Evolutionary conservation across 2,113 vertebrate genomes (phyloP), one percentile per base, ranked within the genome.

Genomic region (Oncorhynchus kisutch): DNA sequence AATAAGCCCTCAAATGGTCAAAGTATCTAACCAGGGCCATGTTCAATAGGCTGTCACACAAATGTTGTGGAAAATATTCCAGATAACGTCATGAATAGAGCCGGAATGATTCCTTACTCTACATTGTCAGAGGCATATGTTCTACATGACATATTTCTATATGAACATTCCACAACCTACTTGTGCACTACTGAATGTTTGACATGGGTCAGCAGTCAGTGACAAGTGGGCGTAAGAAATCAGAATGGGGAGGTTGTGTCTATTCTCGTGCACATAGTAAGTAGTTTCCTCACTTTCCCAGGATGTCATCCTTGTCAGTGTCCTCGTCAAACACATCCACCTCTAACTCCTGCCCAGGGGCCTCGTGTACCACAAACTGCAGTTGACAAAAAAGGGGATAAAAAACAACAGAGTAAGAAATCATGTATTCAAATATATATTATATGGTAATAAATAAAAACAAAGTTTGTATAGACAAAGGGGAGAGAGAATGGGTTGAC

Each of bases 321-420:
- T 99, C 97, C 82, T 99, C 96, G 4, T 99, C 97, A 0, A 86
- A 99, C 18, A 99, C 73, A 75, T 99, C 96, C 70, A 99, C 25
- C 81, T 99, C 98, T 88, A 99, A 88, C 86, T 98, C 95, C 78
- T 99, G 97, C 16, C 98, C 98, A 2, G 96, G 97, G 1, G 98
- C 91, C 84, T 99, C 97, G 64, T 99, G 95, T 74, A 98, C 91
- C 67, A 98, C 93, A 92, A 98, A 97, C 98, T 97, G 84, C 22
- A 75, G 67, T 45, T 0, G 66, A 74, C 27, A 76, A 5, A 72
- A 34, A 34, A 18, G 29, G 5, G 4, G 22, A 29, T 24, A 66
- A 27, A 27, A 14, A 14, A 12, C 18, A 25, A 39, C 48, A 27
- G 39, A 13, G 70, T 1, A 71, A 45, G 9, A 45, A 45, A 45